phyloP scores from a whole-genome alignment of 2,113 vertebrate species.

The Gadus chalcogrammus region DNA sequence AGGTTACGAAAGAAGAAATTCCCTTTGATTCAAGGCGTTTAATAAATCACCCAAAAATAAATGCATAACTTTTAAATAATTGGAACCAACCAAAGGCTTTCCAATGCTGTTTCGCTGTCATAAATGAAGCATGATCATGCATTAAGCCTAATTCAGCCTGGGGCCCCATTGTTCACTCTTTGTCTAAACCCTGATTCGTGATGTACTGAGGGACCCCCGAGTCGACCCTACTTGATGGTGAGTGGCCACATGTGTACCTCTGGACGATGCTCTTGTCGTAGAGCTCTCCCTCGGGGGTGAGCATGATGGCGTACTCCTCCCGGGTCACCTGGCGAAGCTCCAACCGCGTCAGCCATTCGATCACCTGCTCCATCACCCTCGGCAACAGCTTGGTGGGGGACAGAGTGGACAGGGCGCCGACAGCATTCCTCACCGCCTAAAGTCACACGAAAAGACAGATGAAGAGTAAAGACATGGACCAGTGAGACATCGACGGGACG shows the following conservation, averaged over 20 bases:
- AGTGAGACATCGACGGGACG: neutral
- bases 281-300: constrained; percentile 84
- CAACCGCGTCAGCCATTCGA: constrained; percentile 75
- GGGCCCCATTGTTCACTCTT: too few relatives aligned
- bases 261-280: constrained; percentile 93
- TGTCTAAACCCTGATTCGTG: too few relatives aligned
- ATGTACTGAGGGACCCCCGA: too few relatives aligned
- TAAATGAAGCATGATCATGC: too few relatives aligned
- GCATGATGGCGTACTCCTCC: constrained; percentile 91
- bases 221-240: too few relatives aligned
- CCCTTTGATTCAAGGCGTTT: neutral
- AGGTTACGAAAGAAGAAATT: neutral
- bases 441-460: neutral
- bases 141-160: too few relatives aligned
- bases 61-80: too few relatives aligned
- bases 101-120: too few relatives aligned
- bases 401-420: constrained; percentile 81
- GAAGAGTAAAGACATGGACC: neutral
- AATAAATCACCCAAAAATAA: neutral
- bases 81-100: too few relatives aligned
- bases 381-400: constrained; percentile 87
- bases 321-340: constrained; percentile 83
- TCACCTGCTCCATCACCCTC: constrained; percentile 80
- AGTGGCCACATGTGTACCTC: constrained; percentile 69
- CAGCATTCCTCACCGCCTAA: constrained; percentile 82